Conservation (phyloP, 2,797 vertebrate species). For the Diplodus puntazzo region DNA sequence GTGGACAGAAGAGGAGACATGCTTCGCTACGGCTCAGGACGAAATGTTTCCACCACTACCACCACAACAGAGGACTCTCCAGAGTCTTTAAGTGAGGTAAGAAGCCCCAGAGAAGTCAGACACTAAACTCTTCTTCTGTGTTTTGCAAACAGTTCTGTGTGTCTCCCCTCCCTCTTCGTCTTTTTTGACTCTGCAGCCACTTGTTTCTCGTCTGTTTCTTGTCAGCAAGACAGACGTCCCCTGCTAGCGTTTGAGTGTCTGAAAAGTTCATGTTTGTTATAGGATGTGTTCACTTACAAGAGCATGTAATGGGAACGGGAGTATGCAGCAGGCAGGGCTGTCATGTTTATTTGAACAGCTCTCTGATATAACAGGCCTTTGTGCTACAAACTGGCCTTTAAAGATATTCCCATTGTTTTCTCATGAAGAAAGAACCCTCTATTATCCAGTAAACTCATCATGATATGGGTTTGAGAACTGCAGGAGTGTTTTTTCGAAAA, state of each 20-base stretch:
- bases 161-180: slow-evolving; percentile 25
- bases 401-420: slow-evolving; percentile 48
- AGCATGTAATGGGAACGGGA: slow-evolving; percentile 75
- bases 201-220: slow-evolving; percentile 9
- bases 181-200: slow-evolving; percentile 26
- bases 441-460: not conserved
- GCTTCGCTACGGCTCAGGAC: slow-evolving; percentile 79
- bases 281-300: slow-evolving; percentile 60
- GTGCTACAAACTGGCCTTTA: slow-evolving; percentile 50
- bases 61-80: slow-evolving; percentile 76
- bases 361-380: slow-evolving; percentile 68
- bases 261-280: slow-evolving; percentile 34
- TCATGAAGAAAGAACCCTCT: not conserved
- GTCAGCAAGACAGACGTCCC: not conserved
- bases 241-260: slow-evolving; percentile 29
- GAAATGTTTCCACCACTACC: slow-evolving; percentile 77
- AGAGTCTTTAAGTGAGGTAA: slow-evolving; percentile 80
- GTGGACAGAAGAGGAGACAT: slow-evolving; percentile 82
- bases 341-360: slow-evolving; percentile 87
- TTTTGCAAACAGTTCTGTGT: slow-evolving; percentile 27
- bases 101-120: slow-evolving; percentile 52
- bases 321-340: slow-evolving; percentile 67
- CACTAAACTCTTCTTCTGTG: slow-evolving; percentile 16
- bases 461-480: not conserved
- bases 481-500: not conserved